phyloP scores from a whole-genome alignment of 1,140 invertebrate species.

The Prorops nasuta region DNA sequence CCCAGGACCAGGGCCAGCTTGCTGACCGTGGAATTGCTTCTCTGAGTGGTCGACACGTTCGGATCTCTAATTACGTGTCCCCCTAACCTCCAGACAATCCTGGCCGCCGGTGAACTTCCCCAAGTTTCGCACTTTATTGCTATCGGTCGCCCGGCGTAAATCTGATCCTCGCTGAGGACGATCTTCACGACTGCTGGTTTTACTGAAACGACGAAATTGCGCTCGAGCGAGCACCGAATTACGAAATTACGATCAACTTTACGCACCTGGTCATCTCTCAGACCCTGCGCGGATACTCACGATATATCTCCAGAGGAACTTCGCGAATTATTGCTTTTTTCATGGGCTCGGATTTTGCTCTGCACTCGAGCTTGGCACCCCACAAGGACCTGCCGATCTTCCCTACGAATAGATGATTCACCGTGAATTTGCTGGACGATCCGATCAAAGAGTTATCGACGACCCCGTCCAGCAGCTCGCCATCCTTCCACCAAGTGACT shows the following conservation, averaged over 20 bases:
- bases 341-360: constrained; percentile 66
- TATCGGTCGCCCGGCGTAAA: constrained; percentile 63
- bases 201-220: constrained; percentile 54
- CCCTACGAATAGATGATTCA: constrained; percentile 67
- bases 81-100: constrained; percentile 70
- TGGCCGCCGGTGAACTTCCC: constrained; percentile 73
- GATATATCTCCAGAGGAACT: constrained; percentile 65
- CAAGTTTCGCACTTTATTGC: constrained; percentile 67
- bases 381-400: constrained; percentile 63
- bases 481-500: constrained; percentile 78
- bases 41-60: constrained; percentile 53
- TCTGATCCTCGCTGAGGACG: constrained; percentile 59
- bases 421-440: constrained; percentile 58
- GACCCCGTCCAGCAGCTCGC: constrained; percentile 66
- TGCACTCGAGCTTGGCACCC: constrained; percentile 66
- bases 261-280: no score
- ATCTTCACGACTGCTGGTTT: constrained; percentile 71
- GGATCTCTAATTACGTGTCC: constrained; percentile 63
- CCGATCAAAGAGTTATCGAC: constrained; percentile 61
- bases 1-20: constrained; percentile 70
- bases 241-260: no score
- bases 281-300: no score
- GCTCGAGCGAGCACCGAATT: no score
- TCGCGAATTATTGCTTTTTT: constrained; percentile 58
- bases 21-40: constrained; percentile 72